Conservation (phyloP, 2,888 invertebrate genomes). For the Sesia bembeciformis region DNA sequence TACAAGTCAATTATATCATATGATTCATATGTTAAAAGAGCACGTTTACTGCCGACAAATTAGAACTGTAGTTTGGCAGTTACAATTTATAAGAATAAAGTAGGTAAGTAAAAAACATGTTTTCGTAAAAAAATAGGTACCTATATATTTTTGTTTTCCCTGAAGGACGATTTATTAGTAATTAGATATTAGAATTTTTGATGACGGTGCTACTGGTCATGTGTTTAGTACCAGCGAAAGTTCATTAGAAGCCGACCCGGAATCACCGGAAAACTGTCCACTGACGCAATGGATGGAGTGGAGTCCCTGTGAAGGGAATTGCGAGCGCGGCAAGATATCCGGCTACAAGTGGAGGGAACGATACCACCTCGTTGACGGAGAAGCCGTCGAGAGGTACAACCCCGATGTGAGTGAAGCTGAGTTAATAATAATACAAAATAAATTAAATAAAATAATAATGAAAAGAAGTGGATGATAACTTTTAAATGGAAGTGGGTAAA, state of each 20-base stretch:
- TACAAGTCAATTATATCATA: no score
- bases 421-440: neutral
- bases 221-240: neutral
- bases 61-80: no score
- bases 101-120: no score
- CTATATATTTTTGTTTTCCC: no score
- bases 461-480: no score
- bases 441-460: neutral
- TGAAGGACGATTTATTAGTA: no score
- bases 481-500: no score
- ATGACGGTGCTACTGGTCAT: no score
- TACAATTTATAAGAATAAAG: no score
- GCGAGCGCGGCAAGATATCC: slow-evolving; percentile 30
- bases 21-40: no score
- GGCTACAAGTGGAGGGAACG: slow-evolving; percentile 51
- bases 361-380: slow-evolving; percentile 52
- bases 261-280: slow-evolving; percentile 35
- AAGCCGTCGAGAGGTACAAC: slow-evolving; percentile 54
- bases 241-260: neutral
- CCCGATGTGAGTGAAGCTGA: slow-evolving; percentile 32
- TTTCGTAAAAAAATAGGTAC: no score
- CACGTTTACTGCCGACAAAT: no score
- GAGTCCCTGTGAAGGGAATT: slow-evolving; percentile 52
- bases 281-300: slow-evolving; percentile 50
- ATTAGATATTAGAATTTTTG: neutral